Evolutionary conservation across 2,113 vertebrate species (phyloP).

Genomic region (Rhabdomys dilectus): DNA sequence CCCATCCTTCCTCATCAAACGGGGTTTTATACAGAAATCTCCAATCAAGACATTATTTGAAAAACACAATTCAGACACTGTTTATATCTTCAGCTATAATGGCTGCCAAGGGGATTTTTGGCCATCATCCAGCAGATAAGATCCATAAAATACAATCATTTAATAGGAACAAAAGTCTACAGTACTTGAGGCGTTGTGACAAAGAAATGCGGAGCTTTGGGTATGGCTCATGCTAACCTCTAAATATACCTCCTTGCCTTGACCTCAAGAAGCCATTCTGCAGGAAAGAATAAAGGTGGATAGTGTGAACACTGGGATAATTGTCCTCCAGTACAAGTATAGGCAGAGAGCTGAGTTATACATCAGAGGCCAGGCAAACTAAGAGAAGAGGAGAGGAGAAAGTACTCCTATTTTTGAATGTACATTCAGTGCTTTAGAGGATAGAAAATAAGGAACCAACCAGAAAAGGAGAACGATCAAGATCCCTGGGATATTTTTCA

Average conservation of each 20-base stretch:
- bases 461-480: not conserved
- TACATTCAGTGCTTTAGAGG: not conserved
- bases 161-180: not conserved
- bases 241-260: not conserved
- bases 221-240: not conserved
- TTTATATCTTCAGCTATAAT: not conserved
- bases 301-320: not conserved
- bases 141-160: not conserved
- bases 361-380: not conserved
- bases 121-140: no score
- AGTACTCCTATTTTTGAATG: no score
- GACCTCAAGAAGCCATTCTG: not conserved
- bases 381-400: not conserved
- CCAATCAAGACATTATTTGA: not conserved
- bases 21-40: not conserved
- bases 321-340: no score
- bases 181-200: not conserved
- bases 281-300: not conserved
- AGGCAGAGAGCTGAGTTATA: not conserved
- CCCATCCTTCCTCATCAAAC: not conserved
- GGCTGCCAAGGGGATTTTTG: not conserved
- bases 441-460: not conserved
- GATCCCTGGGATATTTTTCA: not conserved
- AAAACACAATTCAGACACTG: not conserved
- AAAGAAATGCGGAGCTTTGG: not conserved